Evolutionary conservation across 2,797 vertebrate genomes (phyloP), one percentile per base, ranked within the genome.

Genomic region (Parauchenoglanis ngamensis): DNA sequence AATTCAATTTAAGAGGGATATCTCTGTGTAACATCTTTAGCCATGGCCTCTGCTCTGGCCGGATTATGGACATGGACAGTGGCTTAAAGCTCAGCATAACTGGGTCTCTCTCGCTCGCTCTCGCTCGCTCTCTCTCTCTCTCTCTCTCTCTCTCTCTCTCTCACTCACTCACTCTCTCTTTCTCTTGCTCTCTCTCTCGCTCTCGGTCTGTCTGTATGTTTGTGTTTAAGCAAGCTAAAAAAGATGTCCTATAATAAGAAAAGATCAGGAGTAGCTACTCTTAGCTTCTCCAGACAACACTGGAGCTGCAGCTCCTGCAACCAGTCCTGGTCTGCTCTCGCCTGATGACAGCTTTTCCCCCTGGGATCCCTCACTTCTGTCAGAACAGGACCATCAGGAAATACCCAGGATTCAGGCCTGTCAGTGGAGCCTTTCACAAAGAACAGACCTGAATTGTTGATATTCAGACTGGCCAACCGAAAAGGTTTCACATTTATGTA

Each of bases 391-490:
- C 92, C 94, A 73, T 59, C 31, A 84, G 94, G 94, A 95, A 94
- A 94, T 87, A 91, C 92, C 91, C 93, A 88, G 93, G 93, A 91
- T 95, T 93, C 88, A 88, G 93, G 92, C 93, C 94, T 91, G 90
- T 94, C 94, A 95, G 93, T 94, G 89, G 88, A 13, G 52, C 87
- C 93, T 95, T 95, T 94, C 86, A 95, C 19, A 88, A 89, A 88
- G 23, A 84, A 92, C 92, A 95, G 91, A 91, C 52, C 87, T 46
- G 76, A 87, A 79, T 90, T 92, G 89, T 94, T 91, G 76, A 67
- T 85, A 7, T 72, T 46, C 35, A 19, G 52, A 70, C 90, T 89
- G 88, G 92, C 93, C 92, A 93, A 94, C 88, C n/a, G 94, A 86
- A 91, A 87, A 19, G 68, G 77, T 91, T 87, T 92, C 89, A 91